phyloP scores from a whole-genome alignment of 2,113 vertebrate species.

The Edolisoma coerulescens region DNA sequence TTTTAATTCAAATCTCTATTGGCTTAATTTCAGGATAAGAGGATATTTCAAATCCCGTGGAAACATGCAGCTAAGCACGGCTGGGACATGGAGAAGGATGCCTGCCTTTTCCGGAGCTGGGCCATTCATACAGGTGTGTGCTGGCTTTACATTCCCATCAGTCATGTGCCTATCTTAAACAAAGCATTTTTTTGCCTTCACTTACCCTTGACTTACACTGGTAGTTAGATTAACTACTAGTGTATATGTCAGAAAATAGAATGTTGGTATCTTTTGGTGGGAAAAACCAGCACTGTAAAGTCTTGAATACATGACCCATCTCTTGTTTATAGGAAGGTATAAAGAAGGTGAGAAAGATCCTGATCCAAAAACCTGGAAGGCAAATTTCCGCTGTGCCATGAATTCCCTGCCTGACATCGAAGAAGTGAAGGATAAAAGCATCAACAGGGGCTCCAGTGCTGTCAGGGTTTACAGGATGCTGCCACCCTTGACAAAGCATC shows the following conservation, averaged over 20 bases:
- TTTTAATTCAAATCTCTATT: neutral
- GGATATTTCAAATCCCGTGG: slow-evolving; percentile 93
- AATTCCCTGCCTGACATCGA: slow-evolving; percentile 94
- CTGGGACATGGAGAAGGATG: slow-evolving; percentile 93
- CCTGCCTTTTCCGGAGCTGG: slow-evolving; percentile 91
- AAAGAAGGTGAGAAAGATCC: slow-evolving; percentile 76
- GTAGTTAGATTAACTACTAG: neutral
- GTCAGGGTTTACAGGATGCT: slow-evolving; percentile 93
- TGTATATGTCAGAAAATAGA: neutral
- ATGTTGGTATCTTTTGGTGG: neutral
- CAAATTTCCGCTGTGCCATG: slow-evolving; percentile 98
- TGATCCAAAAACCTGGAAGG: slow-evolving; percentile 98
- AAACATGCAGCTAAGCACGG: slow-evolving; percentile 95
- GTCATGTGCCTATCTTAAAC: fast-evolving
- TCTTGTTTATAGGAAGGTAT: slow-evolving; percentile 80
- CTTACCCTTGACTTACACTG: neutral
- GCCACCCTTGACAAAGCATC: slow-evolving; percentile 73
- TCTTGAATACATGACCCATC: neutral
- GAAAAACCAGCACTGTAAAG: neutral
- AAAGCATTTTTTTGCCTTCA: neutral
- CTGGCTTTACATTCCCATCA: neutral
- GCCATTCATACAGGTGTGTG: slow-evolving; percentile 93
- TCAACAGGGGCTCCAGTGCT: slow-evolving; percentile 90
- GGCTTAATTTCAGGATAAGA: slow-evolving; percentile 78
- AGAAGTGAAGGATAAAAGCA: slow-evolving; percentile 90